phyloP scores from a whole-genome alignment of 2,888 invertebrate species.

The Platycnemis pennipes region DNA sequence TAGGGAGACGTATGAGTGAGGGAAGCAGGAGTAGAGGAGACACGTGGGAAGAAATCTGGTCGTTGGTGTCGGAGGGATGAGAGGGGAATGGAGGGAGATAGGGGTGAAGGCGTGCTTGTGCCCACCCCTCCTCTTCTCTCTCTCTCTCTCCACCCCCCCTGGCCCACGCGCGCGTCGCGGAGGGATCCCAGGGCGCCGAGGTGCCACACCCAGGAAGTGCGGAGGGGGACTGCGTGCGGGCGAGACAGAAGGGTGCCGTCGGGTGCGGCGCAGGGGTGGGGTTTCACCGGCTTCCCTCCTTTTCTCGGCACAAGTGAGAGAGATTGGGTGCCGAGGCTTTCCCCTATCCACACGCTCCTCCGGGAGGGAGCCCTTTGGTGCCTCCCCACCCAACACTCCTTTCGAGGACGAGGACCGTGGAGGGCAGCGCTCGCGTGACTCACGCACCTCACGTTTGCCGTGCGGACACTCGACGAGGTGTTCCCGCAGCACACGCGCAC shows the following conservation, averaged over 20 bases:
- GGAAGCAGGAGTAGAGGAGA: background rate
- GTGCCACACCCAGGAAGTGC: slow-evolving; percentile 58
- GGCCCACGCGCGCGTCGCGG: background rate
- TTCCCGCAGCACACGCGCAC: too few species aligned
- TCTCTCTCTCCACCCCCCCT: background rate
- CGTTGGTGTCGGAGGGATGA: background rate
- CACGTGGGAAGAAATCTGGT: too few species aligned
- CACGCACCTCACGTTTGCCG: too few species aligned
- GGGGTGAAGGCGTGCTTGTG: background rate
- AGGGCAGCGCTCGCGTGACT: too few species aligned
- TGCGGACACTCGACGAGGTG: too few species aligned
- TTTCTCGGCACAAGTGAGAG: background rate
- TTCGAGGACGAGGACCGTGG: too few species aligned
- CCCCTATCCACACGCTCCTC: too few species aligned
- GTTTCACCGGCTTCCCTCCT: too few species aligned
- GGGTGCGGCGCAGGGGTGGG: background rate
- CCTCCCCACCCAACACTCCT: too few species aligned
- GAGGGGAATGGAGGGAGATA: background rate
- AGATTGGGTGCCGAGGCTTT: slow-evolving; percentile 15
- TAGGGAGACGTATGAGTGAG: too few species aligned
- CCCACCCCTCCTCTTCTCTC: background rate
- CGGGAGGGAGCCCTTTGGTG: background rate
- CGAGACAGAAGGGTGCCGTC: background rate
- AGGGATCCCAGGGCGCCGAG: background rate
- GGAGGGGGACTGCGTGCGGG: background rate